Evolutionary conservation across 2,888 invertebrate species (phyloP), one percentile per base, ranked within the genome.

Genomic region (Euzophera pinguis): DNA sequence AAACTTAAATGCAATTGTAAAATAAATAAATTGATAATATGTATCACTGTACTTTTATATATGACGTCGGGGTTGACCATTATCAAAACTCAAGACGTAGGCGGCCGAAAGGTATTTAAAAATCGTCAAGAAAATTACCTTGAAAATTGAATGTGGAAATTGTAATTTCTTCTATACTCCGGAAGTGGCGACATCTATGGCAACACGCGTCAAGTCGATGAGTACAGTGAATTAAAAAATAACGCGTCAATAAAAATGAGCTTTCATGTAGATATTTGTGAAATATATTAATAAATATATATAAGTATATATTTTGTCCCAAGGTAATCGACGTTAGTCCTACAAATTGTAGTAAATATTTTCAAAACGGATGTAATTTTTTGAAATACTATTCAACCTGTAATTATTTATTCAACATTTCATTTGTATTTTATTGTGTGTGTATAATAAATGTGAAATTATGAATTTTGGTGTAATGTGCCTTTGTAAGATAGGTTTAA

Each of bases 401-500:
- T 29, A 1, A 9, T 14, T 29, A 27, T 27, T 27, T 43, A 0
- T 0, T 13, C 1, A 10, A 13, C 8, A 7, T 22, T 16, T 32
- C 32, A 9, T 32, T 14, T 45, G 47, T 37, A 37, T 22, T 48
- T 48, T 47, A 37, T 4, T 39, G 13, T 35, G 13, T 41, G 1
- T 27, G 27, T 37, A 32, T 9, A 43, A 38, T 17, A 38, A 49
- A n/a, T 32, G 16, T 7, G 1, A 32, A 55, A 62, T 68, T 69
- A 71, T 71, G 64, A 66, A 75, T 77, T 77, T 83, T 75, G 69
- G 75, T 82, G 77, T 83, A 84, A 77, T 78, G 88, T 89, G 88
- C 88, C 88, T 88, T 88, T 80, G 74, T 79, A 79, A 78, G 64
- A 75, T 84, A 84, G 78, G 73, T 82, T 32, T 82, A 75, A 84